Base-by-base conservation (phyloP, 2,888 invertebrate genomes). In the Hirtodrosophila duncani region DNA sequence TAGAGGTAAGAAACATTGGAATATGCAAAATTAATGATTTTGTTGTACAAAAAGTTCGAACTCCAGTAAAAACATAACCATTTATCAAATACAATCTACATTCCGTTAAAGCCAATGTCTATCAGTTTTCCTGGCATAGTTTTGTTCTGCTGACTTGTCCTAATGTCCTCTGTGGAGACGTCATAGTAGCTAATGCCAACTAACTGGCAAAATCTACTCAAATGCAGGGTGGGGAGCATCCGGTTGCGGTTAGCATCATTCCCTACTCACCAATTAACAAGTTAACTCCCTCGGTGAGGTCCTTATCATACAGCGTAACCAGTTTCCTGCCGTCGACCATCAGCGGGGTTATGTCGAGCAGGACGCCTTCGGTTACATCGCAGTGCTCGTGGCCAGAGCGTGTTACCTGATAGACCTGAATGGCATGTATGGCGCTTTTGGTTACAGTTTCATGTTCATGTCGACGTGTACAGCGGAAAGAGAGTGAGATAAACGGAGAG, bases 291-390 rank as follows among this genome's bases (percentile, higher is more conserved):
- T 92, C 92, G 36, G 90, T 91, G 58, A 92, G 89, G 84, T 92
- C 92, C 86, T 92, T 92, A 84, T 92, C 92, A 81, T 92, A 92
- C 17, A 92, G 88, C 3, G 92, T 92, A 83, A 92, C 91, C 63
- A 92, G 88, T 77, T 92, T 91, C 69, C 88, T 87, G 33, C 90
- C 91, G 72, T 89, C 90, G 66, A 92, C 91, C 72, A 91, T 89
- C 56, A 92, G 88, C 7, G 92, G 92, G 36, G 91, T 91, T 68
- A 92, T 92, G 85, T 92, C 92, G 51, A 92, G 86, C 7, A 92
- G 87, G 83, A 91, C 90, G 38, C 92, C 92, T 69, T 92, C 92
- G 8, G 91, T 91, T 61, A 91, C 89, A 83, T 92, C 92, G 83
- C 92, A 92, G 80, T 91, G 90, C 80, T 91, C 91, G 85, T 92